phyloP scores from a whole-genome alignment of 2,888 invertebrate species.

The Meiosimyza decipiens region DNA sequence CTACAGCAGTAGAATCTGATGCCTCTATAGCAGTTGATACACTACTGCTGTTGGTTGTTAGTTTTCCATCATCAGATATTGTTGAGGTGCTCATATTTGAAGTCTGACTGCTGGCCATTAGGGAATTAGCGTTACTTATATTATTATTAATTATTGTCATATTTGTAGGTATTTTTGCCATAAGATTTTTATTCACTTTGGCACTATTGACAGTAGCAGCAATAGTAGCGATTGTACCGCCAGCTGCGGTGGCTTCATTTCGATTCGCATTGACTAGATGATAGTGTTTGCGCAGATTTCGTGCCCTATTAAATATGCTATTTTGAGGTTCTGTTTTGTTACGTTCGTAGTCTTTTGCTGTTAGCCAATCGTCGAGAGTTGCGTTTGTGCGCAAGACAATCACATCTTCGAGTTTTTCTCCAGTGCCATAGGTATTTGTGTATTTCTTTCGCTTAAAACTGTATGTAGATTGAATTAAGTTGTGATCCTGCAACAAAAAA shows the following conservation, averaged over 20 bases:
- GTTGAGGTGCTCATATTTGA: slow-evolving; percentile 56
- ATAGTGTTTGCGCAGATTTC: slow-evolving; percentile 45
- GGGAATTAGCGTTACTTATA: slow-evolving; percentile 44
- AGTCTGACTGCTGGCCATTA: slow-evolving; percentile 53
- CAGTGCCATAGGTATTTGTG: slow-evolving; percentile 56
- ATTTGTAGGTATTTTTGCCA: slow-evolving; percentile 62
- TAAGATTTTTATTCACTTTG: slow-evolving; percentile 58
- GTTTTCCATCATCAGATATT: slow-evolving; percentile 60
- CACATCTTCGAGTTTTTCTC: slow-evolving; percentile 64
- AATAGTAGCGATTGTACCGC: neutral
- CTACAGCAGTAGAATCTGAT: slow-evolving; percentile 22
- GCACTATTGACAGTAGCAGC: slow-evolving; percentile 23
- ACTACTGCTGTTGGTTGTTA: slow-evolving; percentile 42
- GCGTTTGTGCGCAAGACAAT: slow-evolving; percentile 64
- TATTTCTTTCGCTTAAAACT: slow-evolving; percentile 64
- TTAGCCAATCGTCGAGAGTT: slow-evolving; percentile 59
- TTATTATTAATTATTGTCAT: slow-evolving; percentile 65
- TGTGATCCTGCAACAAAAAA: slow-evolving; percentile 60
- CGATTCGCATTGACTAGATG: slow-evolving; percentile 34
- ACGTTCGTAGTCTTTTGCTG: slow-evolving; percentile 57
- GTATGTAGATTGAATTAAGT: slow-evolving; percentile 65
- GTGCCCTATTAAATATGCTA: slow-evolving; percentile 43
- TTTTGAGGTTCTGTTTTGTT: slow-evolving; percentile 47
- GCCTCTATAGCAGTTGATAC: slow-evolving; percentile 42
- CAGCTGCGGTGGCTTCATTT: slow-evolving; percentile 22